A percentile compares a stretch with the other conserved stretches of the same genome.
These are phyloP conservation scores for Biston stratarius DNA, from an alignment of 2,888 invertebrate genomes.

Conservation along the genomic window DNA sequence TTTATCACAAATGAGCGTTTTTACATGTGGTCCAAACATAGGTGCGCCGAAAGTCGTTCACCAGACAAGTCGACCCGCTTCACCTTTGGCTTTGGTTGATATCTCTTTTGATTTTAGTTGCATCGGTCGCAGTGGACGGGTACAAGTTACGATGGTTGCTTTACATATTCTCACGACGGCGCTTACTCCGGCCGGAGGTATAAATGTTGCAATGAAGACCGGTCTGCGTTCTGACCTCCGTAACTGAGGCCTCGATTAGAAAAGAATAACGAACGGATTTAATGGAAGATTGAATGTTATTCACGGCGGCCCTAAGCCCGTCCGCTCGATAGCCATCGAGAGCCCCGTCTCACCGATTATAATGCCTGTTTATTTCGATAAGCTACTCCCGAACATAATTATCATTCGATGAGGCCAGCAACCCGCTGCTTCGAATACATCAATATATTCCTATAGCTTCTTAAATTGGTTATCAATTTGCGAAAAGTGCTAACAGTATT, in stretches of 20 bases:
- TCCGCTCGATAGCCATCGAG: conserved; percentile 53
- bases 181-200: conserved; percentile 72
- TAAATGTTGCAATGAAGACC: conserved; percentile 76
- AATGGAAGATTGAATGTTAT: conserved; percentile 60
- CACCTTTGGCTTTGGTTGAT: conserved; percentile 44
- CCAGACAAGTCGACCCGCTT: conserved; percentile 50
- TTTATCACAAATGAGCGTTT: conserved; percentile 75
- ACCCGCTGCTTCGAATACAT: conserved; percentile 49
- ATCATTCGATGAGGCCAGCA: conserved; percentile 57
- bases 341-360: conserved; percentile 58
- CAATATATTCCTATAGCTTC: conserved; percentile 15
- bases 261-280: conserved; percentile 64
- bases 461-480: conserved; percentile 14
- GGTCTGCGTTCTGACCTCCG: conserved; percentile 69
- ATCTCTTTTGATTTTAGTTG: conserved; percentile 37
- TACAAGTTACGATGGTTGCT: conserved; percentile 60
- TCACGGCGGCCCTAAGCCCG: conserved; percentile 49
- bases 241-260: conserved; percentile 61
- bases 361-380: conserved; percentile 56
- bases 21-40: conserved; percentile 63
- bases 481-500: conserved; percentile 8
- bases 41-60: conserved; percentile 61
- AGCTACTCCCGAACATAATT: conserved; percentile 58
- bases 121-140: conserved; percentile 44
- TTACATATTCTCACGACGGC: conserved; percentile 80